Evolutionary conservation across 2,888 invertebrate genomes (phyloP).

Genomic region (Amphipyra berbera): DNA sequence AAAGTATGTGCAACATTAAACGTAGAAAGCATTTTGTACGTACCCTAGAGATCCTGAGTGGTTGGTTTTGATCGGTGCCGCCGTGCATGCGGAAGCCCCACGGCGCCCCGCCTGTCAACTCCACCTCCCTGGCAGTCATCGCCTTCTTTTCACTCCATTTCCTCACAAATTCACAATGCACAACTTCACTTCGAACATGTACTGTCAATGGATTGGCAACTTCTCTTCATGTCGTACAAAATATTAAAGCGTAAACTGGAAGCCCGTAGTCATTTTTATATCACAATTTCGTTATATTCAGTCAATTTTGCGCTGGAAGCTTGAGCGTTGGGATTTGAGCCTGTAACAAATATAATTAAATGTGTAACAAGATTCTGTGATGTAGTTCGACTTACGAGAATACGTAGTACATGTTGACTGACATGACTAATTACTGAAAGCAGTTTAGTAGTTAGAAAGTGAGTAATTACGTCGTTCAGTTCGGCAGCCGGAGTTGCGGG

Average conservation of each 20-base stretch:
- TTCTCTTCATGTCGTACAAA: constrained; percentile 61
- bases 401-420: constrained; percentile 24
- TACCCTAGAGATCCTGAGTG: constrained; percentile 94
- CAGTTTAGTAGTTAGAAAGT: constrained; percentile 46
- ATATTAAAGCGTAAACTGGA: constrained; percentile 73
- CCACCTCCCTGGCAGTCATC: constrained; percentile 93
- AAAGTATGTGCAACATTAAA: constrained; percentile 28
- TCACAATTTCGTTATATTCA: constrained; percentile 72
- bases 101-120: constrained; percentile 94
- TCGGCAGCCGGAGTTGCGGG: constrained; percentile 30
- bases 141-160: constrained; percentile 77
- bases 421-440: constrained; percentile 43
- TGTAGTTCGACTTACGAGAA: constrained; percentile 19
- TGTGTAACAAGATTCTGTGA: constrained; percentile 40
- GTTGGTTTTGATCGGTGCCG: constrained; percentile 94
- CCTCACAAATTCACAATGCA: constrained; percentile 63
- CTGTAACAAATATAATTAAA: constrained; percentile 74
- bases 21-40: constrained; percentile 73
- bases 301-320: constrained; percentile 64
- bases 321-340: constrained; percentile 57
- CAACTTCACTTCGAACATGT: constrained; percentile 58
- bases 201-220: constrained; percentile 63
- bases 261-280: constrained; percentile 75
- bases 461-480: constrained; percentile 50
- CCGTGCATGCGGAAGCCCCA: constrained; percentile 98